A percentile compares a stretch with the other conserved stretches of the same genome.
These are phyloP conservation scores for Oligia fasciuncula DNA, from an alignment of 2,888 invertebrate genomes.

Conservation along the genomic window DNA sequence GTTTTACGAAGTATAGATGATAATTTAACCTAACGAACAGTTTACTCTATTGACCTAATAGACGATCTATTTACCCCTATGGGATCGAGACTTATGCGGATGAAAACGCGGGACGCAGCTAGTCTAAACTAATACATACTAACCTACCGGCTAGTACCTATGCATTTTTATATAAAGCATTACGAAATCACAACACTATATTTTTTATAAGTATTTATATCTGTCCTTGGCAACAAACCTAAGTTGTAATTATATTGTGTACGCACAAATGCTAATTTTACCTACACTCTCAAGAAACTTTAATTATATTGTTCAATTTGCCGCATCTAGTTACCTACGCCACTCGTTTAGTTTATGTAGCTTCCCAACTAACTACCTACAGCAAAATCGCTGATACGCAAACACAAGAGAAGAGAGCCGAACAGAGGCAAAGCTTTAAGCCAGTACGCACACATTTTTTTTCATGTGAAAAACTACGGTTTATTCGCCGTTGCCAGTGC, in stretches of 20 bases:
- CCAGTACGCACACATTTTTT: neutral
- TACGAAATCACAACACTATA: neutral
- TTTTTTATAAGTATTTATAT: neutral
- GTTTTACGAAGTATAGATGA: too few species aligned
- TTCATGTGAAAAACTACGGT: neutral
- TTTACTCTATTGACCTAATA: too few species aligned
- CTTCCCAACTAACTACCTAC: constrained; percentile 25
- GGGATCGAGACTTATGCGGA: too few species aligned
- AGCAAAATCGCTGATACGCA: constrained; percentile 38
- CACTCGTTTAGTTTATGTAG: constrained; percentile 34
- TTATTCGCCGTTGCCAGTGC: neutral
- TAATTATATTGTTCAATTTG: constrained; percentile 49
- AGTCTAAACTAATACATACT: too few species aligned
- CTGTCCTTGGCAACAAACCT: neutral
- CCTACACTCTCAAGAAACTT: constrained; percentile 34
- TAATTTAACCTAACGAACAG: too few species aligned
- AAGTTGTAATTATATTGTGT: neutral
- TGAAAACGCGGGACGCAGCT: too few species aligned
- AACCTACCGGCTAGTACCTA: neutral
- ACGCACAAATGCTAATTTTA: constrained; percentile 2
- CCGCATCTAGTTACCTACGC: constrained; percentile 37
- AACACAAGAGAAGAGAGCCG: constrained; percentile 10
- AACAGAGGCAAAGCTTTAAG: constrained; percentile 4
- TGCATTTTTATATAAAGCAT: neutral
- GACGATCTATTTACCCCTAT: too few species aligned